Percentiles rank a stretch among this genome's conserved stretches.
Evolutionary conservation across 1,140 invertebrate genomes (phyloP).

Genomic region (Ladona fulva): DNA sequence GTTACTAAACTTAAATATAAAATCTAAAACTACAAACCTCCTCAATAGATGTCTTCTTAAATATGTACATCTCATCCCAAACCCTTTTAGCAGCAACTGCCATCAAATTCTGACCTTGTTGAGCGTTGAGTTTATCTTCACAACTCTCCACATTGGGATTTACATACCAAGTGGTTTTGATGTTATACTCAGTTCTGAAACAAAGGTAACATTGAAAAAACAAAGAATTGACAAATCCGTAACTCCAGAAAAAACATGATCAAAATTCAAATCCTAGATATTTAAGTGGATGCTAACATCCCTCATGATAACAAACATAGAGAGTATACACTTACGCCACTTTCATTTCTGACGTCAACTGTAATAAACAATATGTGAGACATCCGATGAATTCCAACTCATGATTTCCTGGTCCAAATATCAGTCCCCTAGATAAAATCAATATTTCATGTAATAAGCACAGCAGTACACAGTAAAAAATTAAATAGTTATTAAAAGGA

Average conservation of each 20-base stretch:
- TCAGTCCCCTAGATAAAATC: slow-evolving; percentile 51
- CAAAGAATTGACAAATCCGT: too few species aligned
- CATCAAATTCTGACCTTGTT: slow-evolving; percentile 78
- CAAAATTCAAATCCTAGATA: background rate
- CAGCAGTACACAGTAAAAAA: slow-evolving; percentile 18
- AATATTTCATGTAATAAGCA: background rate
- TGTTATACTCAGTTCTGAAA: slow-evolving; percentile 54
- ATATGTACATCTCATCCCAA: slow-evolving; percentile 94
- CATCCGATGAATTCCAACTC: slow-evolving; percentile 93
- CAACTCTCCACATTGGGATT: slow-evolving; percentile 64
- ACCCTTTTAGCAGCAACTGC: slow-evolving; percentile 82
- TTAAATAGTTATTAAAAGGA: slow-evolving; percentile 19
- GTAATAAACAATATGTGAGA: slow-evolving; percentile 88
- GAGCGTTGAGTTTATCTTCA: slow-evolving; percentile 64
- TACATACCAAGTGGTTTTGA: slow-evolving; percentile 82
- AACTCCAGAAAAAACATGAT: background rate
- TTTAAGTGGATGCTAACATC: background rate
- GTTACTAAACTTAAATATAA: background rate
- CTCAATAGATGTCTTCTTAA: slow-evolving; percentile 90
- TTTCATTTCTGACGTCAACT: slow-evolving; percentile 83
- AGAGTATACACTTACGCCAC: slow-evolving; percentile 46
- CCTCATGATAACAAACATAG: too few species aligned
- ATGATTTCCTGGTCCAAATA: slow-evolving; percentile 91
- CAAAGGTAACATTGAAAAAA: background rate
- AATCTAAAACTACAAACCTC: slow-evolving; percentile 38